A percentile compares a stretch with the other conserved stretches of the same genome.
These are phyloP conservation scores for Carollia perspicillata DNA, from an alignment of 2,113 vertebrate species.

Conservation along the genomic window DNA sequence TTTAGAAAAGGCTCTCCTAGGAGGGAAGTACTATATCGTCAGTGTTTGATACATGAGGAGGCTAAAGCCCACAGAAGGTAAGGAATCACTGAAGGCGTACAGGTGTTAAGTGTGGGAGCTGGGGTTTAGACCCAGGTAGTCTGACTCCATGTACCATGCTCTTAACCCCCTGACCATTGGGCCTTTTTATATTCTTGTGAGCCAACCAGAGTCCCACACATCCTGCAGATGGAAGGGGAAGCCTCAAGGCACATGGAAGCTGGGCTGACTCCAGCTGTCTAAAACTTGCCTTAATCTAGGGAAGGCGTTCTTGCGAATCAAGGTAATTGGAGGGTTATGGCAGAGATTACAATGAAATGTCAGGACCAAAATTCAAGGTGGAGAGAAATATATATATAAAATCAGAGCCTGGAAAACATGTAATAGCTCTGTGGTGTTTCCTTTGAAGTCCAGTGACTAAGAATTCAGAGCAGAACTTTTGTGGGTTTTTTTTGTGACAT, in stretches of 20 bases:
- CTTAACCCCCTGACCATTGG: not conserved
- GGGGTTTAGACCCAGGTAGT: not conserved
- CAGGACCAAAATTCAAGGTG: not conserved
- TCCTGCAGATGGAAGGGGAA: not conserved
- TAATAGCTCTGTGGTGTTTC: not conserved
- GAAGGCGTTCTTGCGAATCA: not conserved
- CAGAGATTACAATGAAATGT: not conserved
- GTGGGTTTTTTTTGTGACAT: not conserved
- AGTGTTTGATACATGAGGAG: not conserved
- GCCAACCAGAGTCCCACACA: not conserved
- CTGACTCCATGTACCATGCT: not conserved
- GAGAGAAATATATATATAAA: not conserved
- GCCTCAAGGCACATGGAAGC: not conserved
- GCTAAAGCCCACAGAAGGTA: not conserved
- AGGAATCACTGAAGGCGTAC: not conserved
- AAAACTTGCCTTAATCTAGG: not conserved
- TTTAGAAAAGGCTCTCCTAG: not conserved
- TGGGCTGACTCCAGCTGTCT: not conserved
- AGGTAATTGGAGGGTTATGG: not conserved
- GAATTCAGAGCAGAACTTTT: not conserved
- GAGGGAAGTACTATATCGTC: not conserved
- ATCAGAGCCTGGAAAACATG: not conserved
- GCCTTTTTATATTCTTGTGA: not conserved
- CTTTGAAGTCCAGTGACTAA: not conserved
- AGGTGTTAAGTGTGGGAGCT: not conserved